Evolutionary conservation across 1,140 invertebrate genomes (phyloP).

Genomic region (Gerris buenoi): DNA sequence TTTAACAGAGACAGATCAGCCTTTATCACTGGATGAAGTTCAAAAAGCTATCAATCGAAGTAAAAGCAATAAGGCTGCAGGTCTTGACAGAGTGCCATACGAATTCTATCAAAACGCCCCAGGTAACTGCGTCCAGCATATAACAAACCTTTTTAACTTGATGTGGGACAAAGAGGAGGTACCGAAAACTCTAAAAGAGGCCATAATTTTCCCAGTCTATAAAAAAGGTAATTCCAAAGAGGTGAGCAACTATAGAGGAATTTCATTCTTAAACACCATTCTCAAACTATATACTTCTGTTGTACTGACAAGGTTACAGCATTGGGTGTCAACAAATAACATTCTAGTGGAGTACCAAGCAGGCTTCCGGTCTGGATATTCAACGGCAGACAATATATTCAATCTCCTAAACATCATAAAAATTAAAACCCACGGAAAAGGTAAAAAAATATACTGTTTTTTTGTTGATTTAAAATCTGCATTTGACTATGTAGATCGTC

Average conservation of each 20-base stretch:
- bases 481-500: neutral
- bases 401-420: constrained; percentile 1
- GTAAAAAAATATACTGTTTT: constrained; percentile 7
- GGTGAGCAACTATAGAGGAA: constrained; percentile 8
- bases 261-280: constrained; percentile 7
- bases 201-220: constrained; percentile 9
- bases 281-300: constrained; percentile 4
- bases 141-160: constrained; percentile 1
- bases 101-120: constrained; percentile 1
- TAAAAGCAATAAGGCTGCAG: neutral
- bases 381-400: constrained; percentile 6
- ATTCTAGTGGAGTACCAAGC: constrained; percentile 2
- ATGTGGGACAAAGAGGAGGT: constrained; percentile 1
- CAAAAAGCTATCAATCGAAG: neutral
- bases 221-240: constrained; percentile 9
- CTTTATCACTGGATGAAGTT: neutral
- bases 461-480: constrained; percentile 7
- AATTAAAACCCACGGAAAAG: neutral
- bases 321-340: constrained; percentile 2
- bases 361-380: constrained; percentile 5
- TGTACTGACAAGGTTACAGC: neutral
- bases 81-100: constrained; percentile 6
- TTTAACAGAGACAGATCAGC: neutral
- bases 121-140: neutral
- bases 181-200: neutral